These are phyloP conservation scores for Equus quagga DNA, from an alignment of 2,113 vertebrate genomes.

Conservation along the genomic window DNA sequence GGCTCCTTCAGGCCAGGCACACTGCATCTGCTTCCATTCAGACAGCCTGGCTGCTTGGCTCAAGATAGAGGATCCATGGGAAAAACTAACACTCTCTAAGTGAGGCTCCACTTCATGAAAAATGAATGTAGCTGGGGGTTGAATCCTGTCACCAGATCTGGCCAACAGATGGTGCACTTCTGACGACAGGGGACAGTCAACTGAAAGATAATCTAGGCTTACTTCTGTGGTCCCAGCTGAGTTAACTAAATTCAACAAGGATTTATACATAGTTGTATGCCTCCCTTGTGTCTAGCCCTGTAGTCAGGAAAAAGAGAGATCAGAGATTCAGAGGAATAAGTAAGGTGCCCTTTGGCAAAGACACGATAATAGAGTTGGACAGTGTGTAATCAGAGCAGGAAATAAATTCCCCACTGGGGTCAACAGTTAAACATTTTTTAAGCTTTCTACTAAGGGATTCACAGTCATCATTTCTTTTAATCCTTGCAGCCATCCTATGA, in stretches of 20 bases:
- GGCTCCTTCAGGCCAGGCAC: not conserved
- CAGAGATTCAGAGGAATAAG: not conserved
- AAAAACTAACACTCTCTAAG: not conserved
- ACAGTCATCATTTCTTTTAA: not conserved
- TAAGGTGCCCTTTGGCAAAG: not conserved
- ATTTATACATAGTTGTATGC: not conserved
- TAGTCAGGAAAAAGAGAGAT: not conserved
- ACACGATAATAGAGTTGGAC: not conserved
- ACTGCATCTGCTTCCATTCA: constrained; percentile 58
- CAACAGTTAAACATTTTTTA: not conserved
- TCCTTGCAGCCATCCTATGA: not conserved
- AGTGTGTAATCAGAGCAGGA: not conserved
- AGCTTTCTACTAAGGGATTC: not conserved
- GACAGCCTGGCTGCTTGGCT: constrained; percentile 52
- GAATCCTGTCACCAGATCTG: not conserved
- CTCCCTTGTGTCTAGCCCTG: not conserved
- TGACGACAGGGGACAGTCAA: not conserved
- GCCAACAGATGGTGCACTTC: constrained; percentile 45
- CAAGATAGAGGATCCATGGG: not conserved
- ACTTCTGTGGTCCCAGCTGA: not conserved
- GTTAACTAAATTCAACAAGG: not conserved
- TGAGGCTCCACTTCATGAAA: constrained; percentile 35
- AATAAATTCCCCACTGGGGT: not conserved
- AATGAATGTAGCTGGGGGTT: constrained; percentile 5
- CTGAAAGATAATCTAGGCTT: not conserved